Conservation (phyloP, 2,113 vertebrate species). For the Acanthochromis polyacanthus region DNA sequence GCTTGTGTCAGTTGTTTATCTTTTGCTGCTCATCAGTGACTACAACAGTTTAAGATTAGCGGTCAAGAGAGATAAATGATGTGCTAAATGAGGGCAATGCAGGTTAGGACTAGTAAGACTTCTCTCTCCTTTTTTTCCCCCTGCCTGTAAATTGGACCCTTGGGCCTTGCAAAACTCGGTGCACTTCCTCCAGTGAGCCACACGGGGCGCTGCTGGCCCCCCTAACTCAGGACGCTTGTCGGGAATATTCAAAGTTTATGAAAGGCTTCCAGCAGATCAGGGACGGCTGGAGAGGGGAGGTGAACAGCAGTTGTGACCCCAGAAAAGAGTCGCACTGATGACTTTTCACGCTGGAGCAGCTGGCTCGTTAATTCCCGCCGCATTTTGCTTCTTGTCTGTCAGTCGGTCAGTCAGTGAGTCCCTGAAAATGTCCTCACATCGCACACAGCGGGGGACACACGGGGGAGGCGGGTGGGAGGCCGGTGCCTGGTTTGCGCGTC, state of each 20-base stretch:
- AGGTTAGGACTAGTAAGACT: conserved; percentile 43
- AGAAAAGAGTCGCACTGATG: conserved; percentile 37
- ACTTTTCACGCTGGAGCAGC: conserved; percentile 15
- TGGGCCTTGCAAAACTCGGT: conserved; percentile 44
- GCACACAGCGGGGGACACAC: conserved; percentile 27
- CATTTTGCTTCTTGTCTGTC: conserved; percentile 37
- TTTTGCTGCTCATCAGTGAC: conserved; percentile 25
- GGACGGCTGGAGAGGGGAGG: conserved; percentile 16
- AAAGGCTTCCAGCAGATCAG: conserved; percentile 60
- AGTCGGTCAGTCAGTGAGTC: conserved; percentile 33
- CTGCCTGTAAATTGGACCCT: conserved; percentile 69
- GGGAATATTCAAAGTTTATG: conserved; percentile 78
- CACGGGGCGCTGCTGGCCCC: conserved; percentile 77
- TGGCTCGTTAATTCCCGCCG: conserved; percentile 14
- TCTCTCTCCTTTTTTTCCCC: conserved; percentile 2
- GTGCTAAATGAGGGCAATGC: conserved; percentile 62
- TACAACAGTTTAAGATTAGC: conserved; percentile 38
- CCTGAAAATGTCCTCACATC: conserved; percentile 58
- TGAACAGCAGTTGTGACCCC: conserved; percentile 7
- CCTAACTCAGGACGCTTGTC: conserved; percentile 42
- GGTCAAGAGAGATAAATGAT: conserved; percentile 55
- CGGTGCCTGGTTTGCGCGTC: conserved; percentile 11
- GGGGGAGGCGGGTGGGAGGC: conserved; percentile 39
- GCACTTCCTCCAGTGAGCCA: conserved; percentile 43
- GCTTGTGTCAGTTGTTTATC: not conserved